Evolutionary conservation across 2,113 vertebrate species (phyloP), one percentile per base, ranked within the genome.

Genomic region (Equus quagga): DNA sequence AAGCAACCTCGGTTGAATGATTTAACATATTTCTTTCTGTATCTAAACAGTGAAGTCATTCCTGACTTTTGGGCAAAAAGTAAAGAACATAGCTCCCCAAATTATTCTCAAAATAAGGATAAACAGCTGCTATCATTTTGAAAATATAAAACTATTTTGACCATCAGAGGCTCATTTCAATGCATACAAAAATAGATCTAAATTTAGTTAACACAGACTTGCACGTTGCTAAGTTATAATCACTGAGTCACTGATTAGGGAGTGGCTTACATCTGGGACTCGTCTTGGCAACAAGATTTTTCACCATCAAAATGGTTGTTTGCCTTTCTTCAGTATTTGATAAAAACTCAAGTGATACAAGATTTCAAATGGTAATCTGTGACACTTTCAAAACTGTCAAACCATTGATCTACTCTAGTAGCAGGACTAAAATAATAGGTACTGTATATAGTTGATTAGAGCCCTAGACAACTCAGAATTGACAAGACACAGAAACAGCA

Each of bases 1-100:
- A 88, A 97, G 95, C 73, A 85, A 72, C 92, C 85, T 58, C 94
- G 94, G 96, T 88, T 87, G 87, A 97, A 95, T 36, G 95, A 95
- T 95, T 96, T 97, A 95, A 97, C 94, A 97, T 97, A 97, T 95
- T 98, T 97, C 79, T 90, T 89, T 94, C 90, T 90, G 83, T 90
- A 83, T 86, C 96, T 97, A 97, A 98, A 98, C 80, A 98, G 51
- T 98, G 97, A 98, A 98, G 90, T 97, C 96, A 98, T 98, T 96
- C 85, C 92, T 98, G 92, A 91, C 86, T 79, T 97, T 95, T 64
- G 58, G 51, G 69, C 5, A 88, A 67, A 94, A 97, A 94, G 85
- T 26, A 79, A 96, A 95, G 89, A 62, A 95, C 82, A 92, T 64
- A 92, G 31, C 72, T 97, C 83, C 36, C 23, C 44, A 75, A 97